These are phyloP conservation scores for Mastomys natalensis DNA, from an alignment of 2,113 vertebrate genomes.

Conservation along the genomic window DNA sequence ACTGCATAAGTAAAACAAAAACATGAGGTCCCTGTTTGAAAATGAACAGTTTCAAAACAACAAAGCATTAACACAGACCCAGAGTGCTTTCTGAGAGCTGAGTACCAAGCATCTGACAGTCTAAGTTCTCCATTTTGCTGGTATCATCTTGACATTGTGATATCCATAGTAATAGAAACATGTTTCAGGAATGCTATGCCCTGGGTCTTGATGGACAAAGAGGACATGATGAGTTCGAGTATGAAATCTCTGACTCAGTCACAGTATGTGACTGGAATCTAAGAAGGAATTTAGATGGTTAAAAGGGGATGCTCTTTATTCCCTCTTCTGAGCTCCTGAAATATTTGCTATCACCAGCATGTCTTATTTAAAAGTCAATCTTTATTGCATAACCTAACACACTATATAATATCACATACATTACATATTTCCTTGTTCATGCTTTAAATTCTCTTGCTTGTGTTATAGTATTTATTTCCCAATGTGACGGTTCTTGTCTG, in stretches of 20 bases:
- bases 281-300: neutral
- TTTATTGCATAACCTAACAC: neutral
- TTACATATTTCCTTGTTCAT: neutral
- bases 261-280: neutral
- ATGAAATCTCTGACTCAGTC: neutral
- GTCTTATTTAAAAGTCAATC: neutral
- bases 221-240: neutral
- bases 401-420: too few relatives aligned
- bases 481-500: neutral
- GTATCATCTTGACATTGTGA: too few relatives aligned
- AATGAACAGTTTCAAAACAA: neutral
- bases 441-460: neutral
- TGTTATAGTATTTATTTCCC: neutral
- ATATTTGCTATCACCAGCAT: neutral
- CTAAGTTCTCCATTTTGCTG: neutral
- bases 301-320: neutral
- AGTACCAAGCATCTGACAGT: fast-evolving
- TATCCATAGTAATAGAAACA: neutral
- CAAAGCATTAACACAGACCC: neutral
- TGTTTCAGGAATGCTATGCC: neutral
- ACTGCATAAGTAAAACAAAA: neutral
- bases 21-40: neutral
- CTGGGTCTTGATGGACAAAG: neutral
- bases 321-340: neutral
- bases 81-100: neutral